Evolutionary conservation across 2,797 vertebrate genomes (phyloP), one percentile per base, ranked within the genome.

Genomic region (Protosalanx chinensis): DNA sequence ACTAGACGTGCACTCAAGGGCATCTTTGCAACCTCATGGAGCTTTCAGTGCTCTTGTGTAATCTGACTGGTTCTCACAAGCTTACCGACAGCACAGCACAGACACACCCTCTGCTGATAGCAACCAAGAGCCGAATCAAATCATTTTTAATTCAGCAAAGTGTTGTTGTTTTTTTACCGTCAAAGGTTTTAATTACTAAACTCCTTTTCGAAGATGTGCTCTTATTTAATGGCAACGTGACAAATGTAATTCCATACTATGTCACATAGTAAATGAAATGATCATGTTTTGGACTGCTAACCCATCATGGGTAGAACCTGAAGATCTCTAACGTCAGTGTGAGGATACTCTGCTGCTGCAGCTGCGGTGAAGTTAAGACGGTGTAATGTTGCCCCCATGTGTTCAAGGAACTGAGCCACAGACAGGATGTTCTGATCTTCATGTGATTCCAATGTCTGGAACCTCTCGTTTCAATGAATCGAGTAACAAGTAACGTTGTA

Each of bases 341-440:
- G 23, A 27, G 23, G 23, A 7, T 46, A 51, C 13, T 27, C 41
- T 15, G 12, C 15, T 29, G 49, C 16, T 53, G 5, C 27, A 67
- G 51, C 6, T 37, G 23, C 23, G 15, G 61, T 60, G 58, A 15
- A 20, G 33, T 13, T 15, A 64, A 32, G 49, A 49, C 68, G 60
- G 76, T 58, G 64, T 59, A 74, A 64, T 68, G 67, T 51, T 56
- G 73, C 76, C 76, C 61, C 73, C 76, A n/a, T 68, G 76, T 78
- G 76, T 29, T 56, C 16, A 67, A n/a, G 35, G 20, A 37, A n/a
- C 33, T 16, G 18, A 6, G 51, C 16, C 16, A n/a, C 15, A 46
- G 3, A 6, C 51, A 56, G 1, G 15, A 16, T 53, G 18, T 53
- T 56, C 5, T n/a, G 51, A n/a, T 46, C 18, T 5, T 18, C 15